Percentiles rank a stretch among this genome's conserved stretches.
These are phyloP conservation scores for Brienomyrus brachyistius DNA, from an alignment of 2,113 vertebrate genomes.

Conservation along the genomic window DNA sequence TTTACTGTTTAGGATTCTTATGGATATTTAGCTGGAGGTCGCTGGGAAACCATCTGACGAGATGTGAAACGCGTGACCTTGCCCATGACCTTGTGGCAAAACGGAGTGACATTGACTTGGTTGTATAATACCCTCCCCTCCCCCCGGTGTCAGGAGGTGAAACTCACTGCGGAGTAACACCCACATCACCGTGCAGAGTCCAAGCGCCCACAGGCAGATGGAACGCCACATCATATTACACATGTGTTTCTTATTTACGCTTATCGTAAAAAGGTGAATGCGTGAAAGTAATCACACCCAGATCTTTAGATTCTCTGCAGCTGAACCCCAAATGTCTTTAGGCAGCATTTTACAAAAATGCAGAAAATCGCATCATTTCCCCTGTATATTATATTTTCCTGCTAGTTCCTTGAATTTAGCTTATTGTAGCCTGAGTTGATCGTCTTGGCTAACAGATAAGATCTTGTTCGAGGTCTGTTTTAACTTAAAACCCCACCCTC, in stretches of 20 bases:
- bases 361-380: not conserved
- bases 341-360: not conserved
- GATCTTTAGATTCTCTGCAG: not conserved
- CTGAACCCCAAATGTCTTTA: not conserved
- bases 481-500: not conserved
- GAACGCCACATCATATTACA: not conserved
- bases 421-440: not conserved
- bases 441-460: not conserved
- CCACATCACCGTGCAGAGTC: not conserved
- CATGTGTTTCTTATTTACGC: not conserved
- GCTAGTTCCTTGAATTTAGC: not conserved
- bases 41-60: not conserved
- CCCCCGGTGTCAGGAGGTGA: not conserved
- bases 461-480: not conserved
- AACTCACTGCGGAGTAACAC: not conserved
- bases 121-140: not conserved
- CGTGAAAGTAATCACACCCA: not conserved
- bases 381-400: not conserved
- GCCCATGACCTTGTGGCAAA: not conserved
- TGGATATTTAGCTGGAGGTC: not conserved
- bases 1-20: not conserved
- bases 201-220: not conserved
- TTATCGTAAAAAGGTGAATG: not conserved
- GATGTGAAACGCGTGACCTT: not conserved
- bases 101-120: not conserved